These are phyloP conservation scores for Aphidius ervi DNA, from an alignment of 1,140 invertebrate genomes.

Conservation along the genomic window DNA sequence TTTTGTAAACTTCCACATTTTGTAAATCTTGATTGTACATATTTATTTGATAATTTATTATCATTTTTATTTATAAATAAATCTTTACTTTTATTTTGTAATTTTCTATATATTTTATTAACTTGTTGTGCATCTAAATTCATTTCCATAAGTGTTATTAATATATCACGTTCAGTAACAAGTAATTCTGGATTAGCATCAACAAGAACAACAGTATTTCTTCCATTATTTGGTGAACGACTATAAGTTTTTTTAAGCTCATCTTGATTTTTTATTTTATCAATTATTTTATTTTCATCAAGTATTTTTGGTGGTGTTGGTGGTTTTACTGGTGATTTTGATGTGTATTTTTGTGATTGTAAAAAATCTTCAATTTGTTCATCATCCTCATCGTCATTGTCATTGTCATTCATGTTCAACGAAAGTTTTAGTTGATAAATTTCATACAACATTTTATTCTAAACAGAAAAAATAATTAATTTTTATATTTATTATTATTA, in stretches of 20 bases:
- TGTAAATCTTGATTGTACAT: neutral
- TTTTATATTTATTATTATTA: neutral
- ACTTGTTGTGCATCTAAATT: constrained; percentile 39
- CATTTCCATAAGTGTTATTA: constrained; percentile 42
- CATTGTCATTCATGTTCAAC: constrained; percentile 42
- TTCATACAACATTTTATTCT: constrained; percentile 51
- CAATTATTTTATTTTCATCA: constrained; percentile 38
- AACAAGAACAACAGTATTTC: constrained; percentile 34
- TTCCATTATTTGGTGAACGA: constrained; percentile 8
- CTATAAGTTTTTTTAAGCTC: constrained; percentile 25
- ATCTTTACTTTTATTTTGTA: constrained; percentile 39
- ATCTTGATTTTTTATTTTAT: constrained; percentile 33
- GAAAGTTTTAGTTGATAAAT: constrained; percentile 48
- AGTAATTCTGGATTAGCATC: constrained; percentile 43
- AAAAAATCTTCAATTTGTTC: constrained; percentile 26
- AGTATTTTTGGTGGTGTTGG: constrained; percentile 41
- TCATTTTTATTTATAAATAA: constrained; percentile 19
- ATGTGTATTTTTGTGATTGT: constrained; percentile 14
- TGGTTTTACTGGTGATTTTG: constrained; percentile 23
- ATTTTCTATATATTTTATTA: constrained; percentile 37
- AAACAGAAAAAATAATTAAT: constrained; percentile 12
- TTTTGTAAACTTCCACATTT: too few species aligned
- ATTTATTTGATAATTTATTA: constrained; percentile 22
- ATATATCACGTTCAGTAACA: constrained; percentile 39
- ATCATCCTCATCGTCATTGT: constrained; percentile 36